These are phyloP conservation scores for Alethe diademata DNA, from an alignment of 2,113 vertebrate genomes.

Conservation along the genomic window DNA sequence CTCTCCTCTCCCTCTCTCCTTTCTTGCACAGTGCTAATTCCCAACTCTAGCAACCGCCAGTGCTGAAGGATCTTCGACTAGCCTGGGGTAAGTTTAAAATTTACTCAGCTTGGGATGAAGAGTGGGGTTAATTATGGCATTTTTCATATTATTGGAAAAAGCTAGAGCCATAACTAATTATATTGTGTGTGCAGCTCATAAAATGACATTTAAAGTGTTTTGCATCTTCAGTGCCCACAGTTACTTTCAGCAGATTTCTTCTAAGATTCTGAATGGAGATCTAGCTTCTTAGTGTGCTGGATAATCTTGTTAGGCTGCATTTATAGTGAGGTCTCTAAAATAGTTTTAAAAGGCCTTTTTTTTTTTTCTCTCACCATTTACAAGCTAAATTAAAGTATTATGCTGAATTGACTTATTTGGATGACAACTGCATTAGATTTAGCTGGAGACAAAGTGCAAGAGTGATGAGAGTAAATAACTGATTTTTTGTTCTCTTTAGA, in stretches of 20 bases:
- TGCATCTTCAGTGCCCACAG: background rate
- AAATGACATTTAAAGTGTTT: background rate
- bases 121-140: background rate
- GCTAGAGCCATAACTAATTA: background rate
- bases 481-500: background rate
- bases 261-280: background rate
- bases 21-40: conserved; percentile 59
- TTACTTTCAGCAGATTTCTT: background rate
- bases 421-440: background rate
- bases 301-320: background rate
- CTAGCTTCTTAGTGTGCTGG: background rate
- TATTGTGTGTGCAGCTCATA: background rate
- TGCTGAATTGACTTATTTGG: background rate
- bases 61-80: conserved; percentile 58
- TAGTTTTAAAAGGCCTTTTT: background rate
- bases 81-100: conserved; percentile 72
- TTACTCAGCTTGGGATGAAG: background rate
- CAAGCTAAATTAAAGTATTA: background rate
- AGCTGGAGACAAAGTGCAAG: background rate
- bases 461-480: background rate
- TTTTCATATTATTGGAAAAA: background rate
- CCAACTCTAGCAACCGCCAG: conserved; percentile 38
- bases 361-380: background rate
- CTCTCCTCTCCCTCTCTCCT: conserved; percentile 30
- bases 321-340: background rate